These are phyloP conservation scores for Andrena marginata DNA, from an alignment of 2,888 invertebrate species.

Conservation along the genomic window DNA sequence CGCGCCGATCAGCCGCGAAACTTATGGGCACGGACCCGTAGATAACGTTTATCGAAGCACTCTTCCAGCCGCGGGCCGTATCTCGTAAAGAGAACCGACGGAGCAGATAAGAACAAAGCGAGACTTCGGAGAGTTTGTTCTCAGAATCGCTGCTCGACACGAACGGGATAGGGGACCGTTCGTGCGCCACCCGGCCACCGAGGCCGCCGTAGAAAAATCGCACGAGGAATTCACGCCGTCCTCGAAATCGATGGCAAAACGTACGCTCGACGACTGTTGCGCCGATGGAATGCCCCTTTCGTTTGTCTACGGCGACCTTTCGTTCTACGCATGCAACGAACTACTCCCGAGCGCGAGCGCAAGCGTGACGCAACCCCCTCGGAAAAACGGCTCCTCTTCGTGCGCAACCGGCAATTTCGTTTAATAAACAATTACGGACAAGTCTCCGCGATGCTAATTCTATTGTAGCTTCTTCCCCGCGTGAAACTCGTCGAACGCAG, in stretches of 20 bases:
- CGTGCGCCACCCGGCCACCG: not conserved
- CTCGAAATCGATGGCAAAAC: conserved; percentile 20
- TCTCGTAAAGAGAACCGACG: conserved; percentile 20
- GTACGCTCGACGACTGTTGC: not conserved
- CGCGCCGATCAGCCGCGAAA: not conserved
- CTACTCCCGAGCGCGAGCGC: conserved; percentile 3
- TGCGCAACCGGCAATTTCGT: conserved; percentile 5
- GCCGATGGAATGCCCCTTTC: conserved; percentile 36
- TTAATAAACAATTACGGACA: conserved; percentile 8
- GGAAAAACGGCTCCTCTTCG: conserved; percentile 23
- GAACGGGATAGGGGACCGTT: conserved; percentile 28
- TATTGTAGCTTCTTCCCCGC: not conserved
- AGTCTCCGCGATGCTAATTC: not conserved
- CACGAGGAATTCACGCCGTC: conserved; percentile 40
- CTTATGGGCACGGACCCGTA: not conserved
- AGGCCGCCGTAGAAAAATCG: conserved; percentile 47
- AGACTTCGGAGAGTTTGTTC: conserved; percentile 8
- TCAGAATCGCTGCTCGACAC: conserved; percentile 25
- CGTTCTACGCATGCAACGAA: conserved; percentile 48
- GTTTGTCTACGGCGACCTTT: conserved; percentile 58
- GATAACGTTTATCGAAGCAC: conserved; percentile 34
- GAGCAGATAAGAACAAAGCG: conserved; percentile 51
- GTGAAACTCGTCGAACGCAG: not conserved
- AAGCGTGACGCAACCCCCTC: conserved; percentile 55
- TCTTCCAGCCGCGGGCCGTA: conserved; percentile 44